These are phyloP conservation scores for Pterois miles DNA, from an alignment of 2,797 vertebrate genomes.

Conservation along the genomic window DNA sequence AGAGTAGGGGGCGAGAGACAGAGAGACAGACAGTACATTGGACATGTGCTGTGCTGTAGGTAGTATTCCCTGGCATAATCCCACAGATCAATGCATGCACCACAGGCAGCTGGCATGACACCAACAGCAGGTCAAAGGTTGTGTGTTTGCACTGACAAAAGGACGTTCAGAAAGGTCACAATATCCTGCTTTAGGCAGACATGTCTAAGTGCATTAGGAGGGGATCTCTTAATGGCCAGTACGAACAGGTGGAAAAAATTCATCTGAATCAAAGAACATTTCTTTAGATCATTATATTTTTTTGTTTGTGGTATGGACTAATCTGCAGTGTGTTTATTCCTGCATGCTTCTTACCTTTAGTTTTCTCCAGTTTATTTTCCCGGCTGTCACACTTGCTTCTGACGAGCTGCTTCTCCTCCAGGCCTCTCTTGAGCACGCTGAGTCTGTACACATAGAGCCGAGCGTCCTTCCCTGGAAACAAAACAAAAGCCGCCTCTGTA, in stretches of 20 bases:
- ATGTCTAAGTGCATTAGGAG: not conserved
- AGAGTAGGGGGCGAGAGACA: not conserved
- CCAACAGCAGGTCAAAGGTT: constrained; percentile 15
- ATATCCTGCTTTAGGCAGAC: not conserved
- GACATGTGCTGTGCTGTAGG: constrained; percentile 31
- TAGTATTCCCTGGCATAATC: constrained; percentile 34
- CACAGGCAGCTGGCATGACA: constrained; percentile 38
- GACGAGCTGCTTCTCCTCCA: constrained; percentile 87
- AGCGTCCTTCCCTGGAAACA: constrained; percentile 91
- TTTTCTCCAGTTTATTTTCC: constrained; percentile 98
- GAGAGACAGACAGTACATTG: constrained; percentile 22
- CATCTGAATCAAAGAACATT: not conserved
- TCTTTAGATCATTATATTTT: not conserved
- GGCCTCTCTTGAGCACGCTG: constrained; percentile 83
- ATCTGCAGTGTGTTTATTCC: not conserved
- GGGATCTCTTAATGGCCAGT: not conserved
- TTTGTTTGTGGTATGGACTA: not conserved
- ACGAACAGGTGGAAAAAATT: not conserved
- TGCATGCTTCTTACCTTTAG: constrained; percentile 86
- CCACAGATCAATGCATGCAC: constrained; percentile 51
- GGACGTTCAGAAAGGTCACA: constrained; percentile 25
- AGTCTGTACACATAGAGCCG: constrained; percentile 95
- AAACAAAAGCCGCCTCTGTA: constrained; percentile 44
- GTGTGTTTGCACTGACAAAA: constrained; percentile 1
- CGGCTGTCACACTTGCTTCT: constrained; percentile 91